Evolutionary conservation across 2,888 invertebrate genomes (phyloP).

Genomic region (Neoaliturus tenellus): DNA sequence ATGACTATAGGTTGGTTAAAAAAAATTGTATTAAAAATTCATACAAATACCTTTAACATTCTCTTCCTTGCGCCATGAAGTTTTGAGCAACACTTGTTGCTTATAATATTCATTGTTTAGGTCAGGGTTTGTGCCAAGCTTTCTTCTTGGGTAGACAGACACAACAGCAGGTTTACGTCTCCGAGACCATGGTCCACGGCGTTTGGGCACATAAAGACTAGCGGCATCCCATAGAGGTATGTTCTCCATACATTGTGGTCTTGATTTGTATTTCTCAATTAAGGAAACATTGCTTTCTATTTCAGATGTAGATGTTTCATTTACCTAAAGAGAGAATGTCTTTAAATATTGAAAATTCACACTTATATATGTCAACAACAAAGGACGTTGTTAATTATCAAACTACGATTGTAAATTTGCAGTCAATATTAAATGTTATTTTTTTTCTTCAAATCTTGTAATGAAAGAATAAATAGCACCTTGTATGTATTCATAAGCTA

Average conservation of each 20-base stretch:
- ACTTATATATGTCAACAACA: too few species aligned
- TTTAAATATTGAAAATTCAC: too few species aligned
- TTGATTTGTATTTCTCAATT: not conserved
- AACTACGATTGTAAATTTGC: too few species aligned
- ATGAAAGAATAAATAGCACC: too few species aligned
- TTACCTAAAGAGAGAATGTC: too few species aligned
- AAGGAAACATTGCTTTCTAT: too few species aligned
- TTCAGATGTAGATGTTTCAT: too few species aligned
- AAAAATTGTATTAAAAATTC: not conserved
- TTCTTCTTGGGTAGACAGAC: conserved; percentile 3
- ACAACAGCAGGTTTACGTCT: conserved; percentile 24
- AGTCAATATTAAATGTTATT: too few species aligned
- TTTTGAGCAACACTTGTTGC: conserved; percentile 14
- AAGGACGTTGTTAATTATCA: too few species aligned
- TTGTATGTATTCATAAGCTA: too few species aligned
- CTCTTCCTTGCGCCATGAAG: conserved; percentile 24
- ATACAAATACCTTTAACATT: not conserved
- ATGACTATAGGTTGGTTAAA: too few species aligned
- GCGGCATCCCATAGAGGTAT: not conserved
- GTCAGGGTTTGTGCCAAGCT: not conserved
- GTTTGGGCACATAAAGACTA: not conserved
- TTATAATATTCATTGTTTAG: conserved; percentile 7
- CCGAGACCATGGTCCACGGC: not conserved
- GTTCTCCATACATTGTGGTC: not conserved
- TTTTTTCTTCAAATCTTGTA: too few species aligned